These are phyloP conservation scores for Sinosuthora webbiana DNA, from an alignment of 2,113 vertebrate genomes.

Conservation along the genomic window DNA sequence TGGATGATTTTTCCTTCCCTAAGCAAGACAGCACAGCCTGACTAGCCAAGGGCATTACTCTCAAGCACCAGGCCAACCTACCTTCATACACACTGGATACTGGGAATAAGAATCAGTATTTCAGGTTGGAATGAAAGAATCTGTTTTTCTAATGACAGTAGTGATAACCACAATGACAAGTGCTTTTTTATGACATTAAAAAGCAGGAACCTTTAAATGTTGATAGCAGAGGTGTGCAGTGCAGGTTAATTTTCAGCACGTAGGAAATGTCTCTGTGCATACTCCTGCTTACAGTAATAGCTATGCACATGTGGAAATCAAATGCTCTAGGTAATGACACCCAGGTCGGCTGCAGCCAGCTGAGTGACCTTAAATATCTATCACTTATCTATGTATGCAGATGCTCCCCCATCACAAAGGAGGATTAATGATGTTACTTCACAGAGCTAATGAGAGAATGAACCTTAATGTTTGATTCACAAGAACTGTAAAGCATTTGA, in stretches of 20 bases:
- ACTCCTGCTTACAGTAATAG: background rate
- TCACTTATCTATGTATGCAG: background rate
- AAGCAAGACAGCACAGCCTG: background rate
- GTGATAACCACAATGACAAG: background rate
- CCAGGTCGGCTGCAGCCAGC: background rate
- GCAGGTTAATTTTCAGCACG: background rate
- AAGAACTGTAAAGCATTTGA: background rate
- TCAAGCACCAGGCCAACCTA: background rate
- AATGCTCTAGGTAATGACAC: background rate
- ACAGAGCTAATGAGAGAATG: slow-evolving; percentile 28
- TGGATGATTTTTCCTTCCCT: background rate
- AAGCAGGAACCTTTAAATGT: background rate
- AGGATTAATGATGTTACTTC: slow-evolving; percentile 42
- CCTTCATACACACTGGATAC: background rate
- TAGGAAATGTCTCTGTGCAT: background rate
- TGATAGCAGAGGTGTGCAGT: background rate
- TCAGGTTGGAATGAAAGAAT: background rate
- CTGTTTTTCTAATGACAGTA: background rate
- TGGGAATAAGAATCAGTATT: background rate
- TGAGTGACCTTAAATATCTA: slow-evolving; percentile 32
- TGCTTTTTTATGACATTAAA: background rate
- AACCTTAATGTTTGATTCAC: slow-evolving; percentile 31
- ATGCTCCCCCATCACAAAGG: slow-evolving; percentile 6
- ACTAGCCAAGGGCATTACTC: background rate
- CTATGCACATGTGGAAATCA: background rate